phyloP scores from a whole-genome alignment of 2,888 invertebrate genomes.

The Hydriomena furcata region DNA sequence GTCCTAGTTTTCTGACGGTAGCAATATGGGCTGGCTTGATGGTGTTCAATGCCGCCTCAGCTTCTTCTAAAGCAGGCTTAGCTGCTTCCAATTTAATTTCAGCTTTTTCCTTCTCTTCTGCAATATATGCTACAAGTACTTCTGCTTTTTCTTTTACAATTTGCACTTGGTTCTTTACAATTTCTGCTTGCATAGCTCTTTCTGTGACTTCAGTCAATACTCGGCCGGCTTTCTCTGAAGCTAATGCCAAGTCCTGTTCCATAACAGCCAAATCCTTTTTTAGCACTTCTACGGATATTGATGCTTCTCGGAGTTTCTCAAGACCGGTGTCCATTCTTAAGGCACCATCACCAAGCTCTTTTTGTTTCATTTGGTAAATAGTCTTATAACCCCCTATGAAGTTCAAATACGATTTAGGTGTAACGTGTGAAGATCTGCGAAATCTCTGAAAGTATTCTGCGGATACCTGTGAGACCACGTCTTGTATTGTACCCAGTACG shows the following conservation, averaged over 20 bases:
- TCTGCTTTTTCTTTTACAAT: constrained; percentile 98
- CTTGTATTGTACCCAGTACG: constrained; percentile 96
- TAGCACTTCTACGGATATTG: constrained; percentile 94
- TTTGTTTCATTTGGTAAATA: constrained; percentile 94
- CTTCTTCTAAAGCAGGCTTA: constrained; percentile 97
- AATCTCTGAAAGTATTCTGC: constrained; percentile 95
- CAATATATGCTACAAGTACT: constrained; percentile 92
- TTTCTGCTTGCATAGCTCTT: constrained; percentile 97
- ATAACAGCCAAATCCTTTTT: constrained; percentile 96
- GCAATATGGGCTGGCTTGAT: constrained; percentile 98
- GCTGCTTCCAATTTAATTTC: constrained; percentile 97
- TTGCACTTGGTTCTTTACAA: constrained; percentile 97
- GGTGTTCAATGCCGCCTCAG: constrained; percentile 96
- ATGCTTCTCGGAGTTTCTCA: constrained; percentile 97
- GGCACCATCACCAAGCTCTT: constrained; percentile 95
- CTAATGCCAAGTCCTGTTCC: constrained; percentile 96
- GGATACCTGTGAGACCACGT: constrained; percentile 93
- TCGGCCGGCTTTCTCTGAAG: constrained; percentile 95
- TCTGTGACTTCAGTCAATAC: constrained; percentile 96
- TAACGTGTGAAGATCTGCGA: constrained; percentile 96
- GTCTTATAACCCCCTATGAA: constrained; percentile 98
- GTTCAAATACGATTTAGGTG: constrained; percentile 97
- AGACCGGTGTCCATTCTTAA: constrained; percentile 97
- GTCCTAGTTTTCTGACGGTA: constrained; percentile 95
- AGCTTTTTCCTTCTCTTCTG: constrained; percentile 94